Conservation (phyloP, 2,113 vertebrate species). For the Genyomyrus donnyi region DNA sequence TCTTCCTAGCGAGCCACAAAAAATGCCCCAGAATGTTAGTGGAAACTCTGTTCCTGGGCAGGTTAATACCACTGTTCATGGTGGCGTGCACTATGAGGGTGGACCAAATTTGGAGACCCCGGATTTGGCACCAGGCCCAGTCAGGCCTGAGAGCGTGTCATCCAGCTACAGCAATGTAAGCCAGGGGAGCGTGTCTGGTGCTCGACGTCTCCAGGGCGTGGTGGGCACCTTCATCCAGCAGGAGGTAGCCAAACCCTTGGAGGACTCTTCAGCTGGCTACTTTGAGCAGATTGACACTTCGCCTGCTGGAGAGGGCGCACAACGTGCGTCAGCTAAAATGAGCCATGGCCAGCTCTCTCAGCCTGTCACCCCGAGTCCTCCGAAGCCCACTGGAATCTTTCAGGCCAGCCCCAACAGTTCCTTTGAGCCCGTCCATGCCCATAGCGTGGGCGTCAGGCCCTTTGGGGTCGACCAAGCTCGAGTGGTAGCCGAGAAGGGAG, state of each 20-base stretch:
- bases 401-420: slow-evolving; percentile 94
- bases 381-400: slow-evolving; percentile 86
- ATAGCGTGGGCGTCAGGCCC: slow-evolving; percentile 71
- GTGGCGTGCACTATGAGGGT: slow-evolving; percentile 53
- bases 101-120: slow-evolving; percentile 79
- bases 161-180: slow-evolving; percentile 77
- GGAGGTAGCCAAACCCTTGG: slow-evolving; percentile 77
- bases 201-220: slow-evolving; percentile 63
- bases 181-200: slow-evolving; percentile 61
- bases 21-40: slow-evolving; percentile 22
- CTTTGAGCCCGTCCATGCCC: slow-evolving; percentile 87
- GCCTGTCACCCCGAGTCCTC: slow-evolving; percentile 80
- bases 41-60: slow-evolving; percentile 44
- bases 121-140: slow-evolving; percentile 55
- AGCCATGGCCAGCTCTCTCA: slow-evolving; percentile 56
- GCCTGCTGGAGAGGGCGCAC: slow-evolving; percentile 58
- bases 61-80: slow-evolving; percentile 34
- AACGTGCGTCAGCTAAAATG: slow-evolving; percentile 44
- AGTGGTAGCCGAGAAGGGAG: slow-evolving; percentile 70
- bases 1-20: slow-evolving; percentile 65
- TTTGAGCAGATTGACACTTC: slow-evolving; percentile 93
- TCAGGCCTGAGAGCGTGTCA: slow-evolving; percentile 73
- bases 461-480: slow-evolving; percentile 78
- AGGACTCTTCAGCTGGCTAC: slow-evolving; percentile 69
- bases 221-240: slow-evolving; percentile 89